Conservation (phyloP, 2,888 invertebrate species). For the Copidosoma aretas region DNA sequence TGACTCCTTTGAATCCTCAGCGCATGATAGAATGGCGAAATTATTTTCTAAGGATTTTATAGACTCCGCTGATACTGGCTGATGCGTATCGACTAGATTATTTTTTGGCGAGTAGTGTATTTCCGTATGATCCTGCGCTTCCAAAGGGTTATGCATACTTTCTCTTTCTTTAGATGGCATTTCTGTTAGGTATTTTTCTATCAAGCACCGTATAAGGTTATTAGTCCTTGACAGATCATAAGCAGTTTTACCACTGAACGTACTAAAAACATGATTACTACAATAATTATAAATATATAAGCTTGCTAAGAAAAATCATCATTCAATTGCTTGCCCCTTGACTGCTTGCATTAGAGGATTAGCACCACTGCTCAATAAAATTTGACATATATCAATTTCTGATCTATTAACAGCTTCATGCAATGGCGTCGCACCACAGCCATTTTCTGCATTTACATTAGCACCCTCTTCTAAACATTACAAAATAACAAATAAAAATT, state of each 20-base stretch:
- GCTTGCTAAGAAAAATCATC: conserved; percentile 1
- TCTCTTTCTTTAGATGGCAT: conserved; percentile 54
- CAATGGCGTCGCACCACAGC: conserved; percentile 68
- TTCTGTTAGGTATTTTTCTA: conserved; percentile 53
- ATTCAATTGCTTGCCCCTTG: conserved; percentile 63
- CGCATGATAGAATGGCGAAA: conserved; percentile 49
- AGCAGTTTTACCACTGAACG: conserved; percentile 58
- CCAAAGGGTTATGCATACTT: conserved; percentile 52
- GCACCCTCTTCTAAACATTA: conserved; percentile 65
- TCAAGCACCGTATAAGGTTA: conserved; percentile 49
- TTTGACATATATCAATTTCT: conserved; percentile 65
- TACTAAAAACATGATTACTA: conserved; percentile 46
- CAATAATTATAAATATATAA: background rate
- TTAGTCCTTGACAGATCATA: conserved; percentile 56
- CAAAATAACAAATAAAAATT: conserved; percentile 5
- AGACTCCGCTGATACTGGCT: conserved; percentile 55
- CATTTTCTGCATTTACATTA: conserved; percentile 67
- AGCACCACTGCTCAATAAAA: conserved; percentile 67
- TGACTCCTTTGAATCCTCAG: conserved; percentile 45
- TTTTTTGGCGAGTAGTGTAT: conserved; percentile 53
- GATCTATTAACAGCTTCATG: conserved; percentile 70
- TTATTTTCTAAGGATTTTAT: conserved; percentile 57
- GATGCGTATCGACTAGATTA: conserved; percentile 55
- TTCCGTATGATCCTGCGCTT: conserved; percentile 47
- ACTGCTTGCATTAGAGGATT: conserved; percentile 65